These are phyloP conservation scores for Pachypsylla venusta DNA, from an alignment of 1,140 invertebrate species.

Conservation along the genomic window DNA sequence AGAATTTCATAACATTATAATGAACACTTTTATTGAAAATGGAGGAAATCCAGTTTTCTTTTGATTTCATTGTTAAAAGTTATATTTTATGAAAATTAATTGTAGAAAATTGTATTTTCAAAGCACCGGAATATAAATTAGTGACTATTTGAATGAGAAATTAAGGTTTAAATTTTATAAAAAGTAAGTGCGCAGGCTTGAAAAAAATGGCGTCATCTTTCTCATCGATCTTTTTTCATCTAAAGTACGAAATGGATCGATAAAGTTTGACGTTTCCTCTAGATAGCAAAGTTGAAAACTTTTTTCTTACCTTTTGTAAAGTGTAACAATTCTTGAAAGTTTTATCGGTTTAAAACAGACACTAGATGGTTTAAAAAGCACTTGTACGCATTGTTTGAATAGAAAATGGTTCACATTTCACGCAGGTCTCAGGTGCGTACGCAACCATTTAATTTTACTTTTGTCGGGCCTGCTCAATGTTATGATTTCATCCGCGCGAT, in stretches of 20 bases:
- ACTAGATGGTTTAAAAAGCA: slow-evolving; percentile 13
- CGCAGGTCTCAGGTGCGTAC: slow-evolving; percentile 85
- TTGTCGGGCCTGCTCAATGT: slow-evolving; percentile 61
- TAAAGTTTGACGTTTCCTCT: slow-evolving; percentile 24
- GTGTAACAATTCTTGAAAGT: slow-evolving; percentile 14
- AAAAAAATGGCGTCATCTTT: slow-evolving; percentile 25
- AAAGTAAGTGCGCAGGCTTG: slow-evolving; percentile 38
- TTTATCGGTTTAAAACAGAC: slow-evolving; percentile 12
- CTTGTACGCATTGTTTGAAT: slow-evolving; percentile 20
- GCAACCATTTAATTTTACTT: slow-evolving; percentile 66
- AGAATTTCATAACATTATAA: no score
- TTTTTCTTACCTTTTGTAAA: slow-evolving; percentile 20
- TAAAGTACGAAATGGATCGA: slow-evolving; percentile 25
- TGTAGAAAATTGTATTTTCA: no score
- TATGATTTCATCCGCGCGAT: slow-evolving; percentile 20
- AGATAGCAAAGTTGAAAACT: slow-evolving; percentile 21
- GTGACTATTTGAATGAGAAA: neutral
- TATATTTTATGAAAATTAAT: no score
- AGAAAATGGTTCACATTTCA: slow-evolving; percentile 38
- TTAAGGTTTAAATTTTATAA: slow-evolving; percentile 10
- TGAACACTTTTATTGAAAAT: no score
- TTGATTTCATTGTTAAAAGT: no score
- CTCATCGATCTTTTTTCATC: slow-evolving; percentile 14
- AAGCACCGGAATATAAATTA: neutral
- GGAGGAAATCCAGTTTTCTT: no score